Percentiles rank a stretch among this genome's conserved stretches.
Conservation (phyloP, 2,113 vertebrate species). For the Prinia subflava region DNA sequence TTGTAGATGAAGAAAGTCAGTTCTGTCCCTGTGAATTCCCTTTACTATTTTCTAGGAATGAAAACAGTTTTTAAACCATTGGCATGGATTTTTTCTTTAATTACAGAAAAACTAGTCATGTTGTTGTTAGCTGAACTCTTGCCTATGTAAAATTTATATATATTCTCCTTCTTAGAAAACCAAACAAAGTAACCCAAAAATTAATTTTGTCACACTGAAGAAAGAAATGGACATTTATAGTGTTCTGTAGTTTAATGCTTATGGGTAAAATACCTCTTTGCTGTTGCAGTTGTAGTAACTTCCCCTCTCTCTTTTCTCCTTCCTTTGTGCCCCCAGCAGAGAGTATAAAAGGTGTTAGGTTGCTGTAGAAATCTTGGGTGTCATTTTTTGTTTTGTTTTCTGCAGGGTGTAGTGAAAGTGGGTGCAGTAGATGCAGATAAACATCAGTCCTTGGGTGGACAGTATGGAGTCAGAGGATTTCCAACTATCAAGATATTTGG, state of each 20-base stretch:
- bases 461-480: constrained; percentile 90
- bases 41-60: not conserved
- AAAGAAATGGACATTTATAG: not conserved
- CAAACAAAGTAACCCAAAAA: not conserved
- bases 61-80: not conserved
- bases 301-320: not conserved
- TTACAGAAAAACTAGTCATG: not conserved
- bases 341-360: not conserved
- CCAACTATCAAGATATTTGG: constrained; percentile 98
- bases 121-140: not conserved
- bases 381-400: not conserved
- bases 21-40: not conserved
- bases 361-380: not conserved
- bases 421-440: constrained; percentile 95
- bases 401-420: constrained; percentile 90
- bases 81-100: not conserved
- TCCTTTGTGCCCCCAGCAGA: not conserved
- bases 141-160: not conserved
- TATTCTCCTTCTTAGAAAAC: not conserved
- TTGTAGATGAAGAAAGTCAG: not conserved
- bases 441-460: constrained; percentile 89
- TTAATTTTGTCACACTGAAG: not conserved
- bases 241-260: not conserved
- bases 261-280: not conserved
- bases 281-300: not conserved